Percentiles rank a stretch among this genome's conserved stretches.
These are phyloP conservation scores for Pundamilia nyererei DNA, from an alignment of 2,113 vertebrate genomes.

Conservation along the genomic window DNA sequence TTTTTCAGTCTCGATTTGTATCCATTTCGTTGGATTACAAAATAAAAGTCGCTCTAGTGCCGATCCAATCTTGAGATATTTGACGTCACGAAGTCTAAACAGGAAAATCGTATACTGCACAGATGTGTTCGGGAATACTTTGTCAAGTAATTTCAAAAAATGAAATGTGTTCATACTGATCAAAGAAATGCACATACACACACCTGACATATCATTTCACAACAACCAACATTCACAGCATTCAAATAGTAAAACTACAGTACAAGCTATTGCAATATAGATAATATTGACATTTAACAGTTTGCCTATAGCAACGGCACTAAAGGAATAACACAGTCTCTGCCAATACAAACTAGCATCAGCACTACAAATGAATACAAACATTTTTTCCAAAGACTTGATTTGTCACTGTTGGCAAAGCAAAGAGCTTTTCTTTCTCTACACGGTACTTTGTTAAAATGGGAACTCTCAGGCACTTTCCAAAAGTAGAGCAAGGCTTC, in stretches of 20 bases:
- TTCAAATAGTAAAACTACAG: constrained; percentile 60
- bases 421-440: constrained; percentile 25
- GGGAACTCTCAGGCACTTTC: constrained; percentile 92
- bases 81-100: neutral
- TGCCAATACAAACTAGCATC: constrained; percentile 44
- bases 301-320: constrained; percentile 55
- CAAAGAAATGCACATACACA: constrained; percentile 53
- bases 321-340: constrained; percentile 54
- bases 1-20: neutral
- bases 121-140: constrained; percentile 30
- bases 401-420: constrained; percentile 41
- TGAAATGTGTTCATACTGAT: constrained; percentile 44
- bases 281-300: constrained; percentile 58
- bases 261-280: constrained; percentile 61
- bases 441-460: constrained; percentile 27
- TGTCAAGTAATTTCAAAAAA: constrained; percentile 45
- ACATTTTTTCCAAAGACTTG: constrained; percentile 12
- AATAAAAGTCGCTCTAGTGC: neutral
- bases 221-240: constrained; percentile 59
- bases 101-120: neutral
- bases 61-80: neutral
- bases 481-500: constrained; percentile 76
- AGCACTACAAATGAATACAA: constrained; percentile 22
- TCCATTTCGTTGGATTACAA: neutral
- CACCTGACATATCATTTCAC: constrained; percentile 46